phyloP scores from a whole-genome alignment of 2,888 invertebrate species.

The Phyllotreta striolata region DNA sequence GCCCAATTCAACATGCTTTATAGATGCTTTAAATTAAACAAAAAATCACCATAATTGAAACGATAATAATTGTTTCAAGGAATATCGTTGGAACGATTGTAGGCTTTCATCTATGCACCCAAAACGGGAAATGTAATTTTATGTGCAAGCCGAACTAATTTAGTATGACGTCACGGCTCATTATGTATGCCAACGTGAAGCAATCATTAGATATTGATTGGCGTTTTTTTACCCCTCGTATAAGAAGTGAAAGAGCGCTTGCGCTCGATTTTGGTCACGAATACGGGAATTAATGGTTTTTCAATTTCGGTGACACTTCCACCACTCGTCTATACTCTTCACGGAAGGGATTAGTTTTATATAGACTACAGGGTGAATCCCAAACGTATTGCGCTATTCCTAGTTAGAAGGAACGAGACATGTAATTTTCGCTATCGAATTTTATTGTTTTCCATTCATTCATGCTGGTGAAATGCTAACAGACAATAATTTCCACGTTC shows the following conservation, averaged over 20 bases:
- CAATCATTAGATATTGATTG: conserved; percentile 63
- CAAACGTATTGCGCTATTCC: too few relatives aligned
- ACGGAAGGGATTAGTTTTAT: conserved; percentile 27
- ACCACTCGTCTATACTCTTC: conserved; percentile 40
- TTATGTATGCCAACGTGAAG: conserved; percentile 61
- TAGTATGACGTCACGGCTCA: conserved; percentile 60
- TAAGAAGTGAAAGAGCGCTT: conserved; percentile 50
- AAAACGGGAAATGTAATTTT: conserved; percentile 18
- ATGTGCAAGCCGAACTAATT: conserved; percentile 48
- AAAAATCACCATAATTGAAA: not conserved
- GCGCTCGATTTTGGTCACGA: conserved; percentile 54
- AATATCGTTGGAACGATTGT: too few relatives aligned
- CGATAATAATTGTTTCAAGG: not conserved
- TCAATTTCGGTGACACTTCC: conserved; percentile 58
- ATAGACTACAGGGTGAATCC: conserved; percentile 12
- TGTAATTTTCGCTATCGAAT: not conserved
- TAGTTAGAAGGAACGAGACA: too few relatives aligned
- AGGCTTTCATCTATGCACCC: too few relatives aligned
- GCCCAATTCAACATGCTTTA: too few relatives aligned
- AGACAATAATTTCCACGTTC: conserved; percentile 15
- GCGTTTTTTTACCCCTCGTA: conserved; percentile 56
- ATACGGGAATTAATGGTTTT: conserved; percentile 58
- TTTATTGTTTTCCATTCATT: conserved; percentile 6
- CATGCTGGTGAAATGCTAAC: not conserved
- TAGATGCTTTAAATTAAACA: too few relatives aligned